phyloP scores from a whole-genome alignment of 2,888 invertebrate genomes.

The Noctua janthina region DNA sequence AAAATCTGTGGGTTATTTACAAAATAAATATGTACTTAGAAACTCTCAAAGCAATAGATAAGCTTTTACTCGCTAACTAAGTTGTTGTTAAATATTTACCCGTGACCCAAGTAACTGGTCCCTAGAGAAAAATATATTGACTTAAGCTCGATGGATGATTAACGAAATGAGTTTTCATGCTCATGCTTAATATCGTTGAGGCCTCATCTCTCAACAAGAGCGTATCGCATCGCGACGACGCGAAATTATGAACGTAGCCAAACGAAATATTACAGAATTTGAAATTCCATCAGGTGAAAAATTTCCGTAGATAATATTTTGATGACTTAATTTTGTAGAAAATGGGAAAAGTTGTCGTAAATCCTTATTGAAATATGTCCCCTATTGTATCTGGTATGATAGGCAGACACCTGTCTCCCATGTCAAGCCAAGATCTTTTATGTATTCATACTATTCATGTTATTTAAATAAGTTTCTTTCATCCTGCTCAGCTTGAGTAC shows the following conservation, averaged over 20 bases:
- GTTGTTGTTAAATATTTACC: conserved; percentile 53
- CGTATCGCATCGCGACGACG: conserved; percentile 41
- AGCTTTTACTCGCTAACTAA: conserved; percentile 21
- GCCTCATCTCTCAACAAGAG: conserved; percentile 40
- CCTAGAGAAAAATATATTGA: conserved; percentile 47
- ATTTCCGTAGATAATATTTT: conserved; percentile 12
- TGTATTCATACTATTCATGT: conserved; percentile 51
- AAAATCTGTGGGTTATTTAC: conserved; percentile 18
- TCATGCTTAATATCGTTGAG: conserved; percentile 54
- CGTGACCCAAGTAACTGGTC: conserved; percentile 43
- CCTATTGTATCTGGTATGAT: conserved; percentile 30
- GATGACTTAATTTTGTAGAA: conserved; percentile 25
- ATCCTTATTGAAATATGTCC: conserved; percentile 23
- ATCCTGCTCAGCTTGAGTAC: conserved; percentile 23
- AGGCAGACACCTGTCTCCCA: conserved; percentile 46
- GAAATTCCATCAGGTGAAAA: conserved; percentile 23
- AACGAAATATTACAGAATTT: conserved; percentile 43
- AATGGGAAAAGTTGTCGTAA: conserved; percentile 24
- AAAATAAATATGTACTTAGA: conserved; percentile 23
- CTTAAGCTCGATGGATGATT: conserved; percentile 49
- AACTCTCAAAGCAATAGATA: conserved; percentile 19
- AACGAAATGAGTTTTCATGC: conserved; percentile 54
- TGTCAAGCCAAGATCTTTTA: conserved; percentile 39
- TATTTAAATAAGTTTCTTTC: conserved; percentile 49
- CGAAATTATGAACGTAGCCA: conserved; percentile 29